phyloP scores from a whole-genome alignment of 2,113 vertebrate species.

The Osmerus mordax region DNA sequence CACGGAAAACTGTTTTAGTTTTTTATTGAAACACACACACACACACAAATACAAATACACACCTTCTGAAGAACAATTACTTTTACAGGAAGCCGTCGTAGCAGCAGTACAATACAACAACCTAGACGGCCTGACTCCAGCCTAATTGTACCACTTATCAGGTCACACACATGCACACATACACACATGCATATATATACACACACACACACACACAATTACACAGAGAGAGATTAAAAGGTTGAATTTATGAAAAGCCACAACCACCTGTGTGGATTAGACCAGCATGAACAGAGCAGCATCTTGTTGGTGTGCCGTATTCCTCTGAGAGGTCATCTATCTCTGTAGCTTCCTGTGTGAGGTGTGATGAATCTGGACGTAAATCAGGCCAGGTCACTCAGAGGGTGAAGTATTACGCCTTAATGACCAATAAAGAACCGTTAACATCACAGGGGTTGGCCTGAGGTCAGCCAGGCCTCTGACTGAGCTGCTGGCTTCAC shows the following conservation, averaged over 20 bases:
- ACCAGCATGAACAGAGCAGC: neutral
- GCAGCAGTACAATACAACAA: conserved; percentile 38
- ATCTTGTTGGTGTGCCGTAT: neutral
- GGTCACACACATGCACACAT: conserved; percentile 16
- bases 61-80: conserved; percentile 4
- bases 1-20: too few species aligned
- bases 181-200: neutral
- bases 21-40: neutral
- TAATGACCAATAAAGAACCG: conserved; percentile 61
- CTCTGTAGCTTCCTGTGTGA: neutral
- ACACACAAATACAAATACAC: neutral
- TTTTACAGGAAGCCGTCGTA: conserved; percentile 32
- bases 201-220: neutral
- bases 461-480: conserved; percentile 39
- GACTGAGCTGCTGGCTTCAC: neutral
- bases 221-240: neutral
- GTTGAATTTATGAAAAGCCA: too few species aligned
- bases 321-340: neutral
- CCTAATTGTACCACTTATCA: conserved; percentile 42
- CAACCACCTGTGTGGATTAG: neutral
- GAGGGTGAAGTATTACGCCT: conserved; percentile 57
- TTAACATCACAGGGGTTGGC: conserved; percentile 64
- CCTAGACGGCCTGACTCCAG: conserved; percentile 49
- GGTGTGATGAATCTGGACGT: conserved; percentile 59
- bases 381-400: conserved; percentile 52